Evolutionary conservation across 2,113 vertebrate genomes (phyloP), one percentile per base, ranked within the genome.

Genomic region (Casuarius casuarius): DNA sequence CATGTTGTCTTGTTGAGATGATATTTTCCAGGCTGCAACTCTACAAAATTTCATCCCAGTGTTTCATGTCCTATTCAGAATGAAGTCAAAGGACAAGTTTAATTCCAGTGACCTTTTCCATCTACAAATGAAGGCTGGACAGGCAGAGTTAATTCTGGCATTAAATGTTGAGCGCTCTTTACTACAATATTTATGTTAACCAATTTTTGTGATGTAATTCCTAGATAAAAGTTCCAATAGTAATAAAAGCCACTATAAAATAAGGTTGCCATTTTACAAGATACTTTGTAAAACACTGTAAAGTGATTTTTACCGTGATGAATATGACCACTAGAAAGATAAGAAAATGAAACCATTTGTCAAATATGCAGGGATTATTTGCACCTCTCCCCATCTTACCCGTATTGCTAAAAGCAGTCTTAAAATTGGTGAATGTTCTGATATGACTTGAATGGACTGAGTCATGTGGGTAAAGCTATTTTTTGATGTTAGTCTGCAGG

Each of bases 191-290:
- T 95, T 92, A 89, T 87, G 81, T 89, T 87, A 94, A 87, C 91
- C 0, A 1, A 33, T 46, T 94, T 94, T 95, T 96, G 96, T 96
- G 89, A 94, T 92, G 80, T 56, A 87, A 94, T 85, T 92, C 84
- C 77, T 73, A 76, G 84, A 68, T 92, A 94, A 89, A 96, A 95
- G 77, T 94, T 96, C 89, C 81, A 94, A 87, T 9, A 66, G 91
- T 25, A 82, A 92, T 95, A 95, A 95, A 92, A 94, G 66, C 49
- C 33, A n/a, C 74, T 52, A 78, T 94, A 97, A 96, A 97, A 87
- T 70, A 95, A 1, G 31, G 84, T 70, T 91, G 82, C 75, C 63
- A 85, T 94, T 95, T 96, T 96, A 92, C 89, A 96, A 77, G 94
- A 87, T 42, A 83, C 29, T 91, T 84, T 44, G 72, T 91, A 84